Evolutionary conservation across 2,113 vertebrate genomes (phyloP), one percentile per base, ranked within the genome.

Genomic region (Thymallus thymallus): DNA sequence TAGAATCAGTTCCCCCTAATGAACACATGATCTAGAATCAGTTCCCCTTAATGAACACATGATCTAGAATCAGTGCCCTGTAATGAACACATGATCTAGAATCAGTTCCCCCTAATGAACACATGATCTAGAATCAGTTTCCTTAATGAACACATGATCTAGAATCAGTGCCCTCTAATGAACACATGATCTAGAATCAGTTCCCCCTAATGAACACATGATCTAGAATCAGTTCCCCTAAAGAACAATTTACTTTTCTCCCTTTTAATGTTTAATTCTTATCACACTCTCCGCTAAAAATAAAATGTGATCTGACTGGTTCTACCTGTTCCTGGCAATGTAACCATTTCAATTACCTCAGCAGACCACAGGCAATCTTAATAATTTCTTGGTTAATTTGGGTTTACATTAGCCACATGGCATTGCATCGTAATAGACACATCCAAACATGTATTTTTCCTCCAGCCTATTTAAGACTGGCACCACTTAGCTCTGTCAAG

Each of bases 401-500:
- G 68, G 75, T 55, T 76, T 69, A 82, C 87, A 88, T 85, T 74
- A 65, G 77, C 56, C 22, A 35, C 72, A 56, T 84, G 84, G 83
- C 84, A 79, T 76, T 82, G 23, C 69, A 45, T 82, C 80, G 67
- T 61, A 88, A 76, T 71, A 77, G 78, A 86, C 68, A 84, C 72
- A 80, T 77, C 60, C 18, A 81, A 75, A 77, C 87, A 82, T 75
- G 78, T 51, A 86, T 90, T 84, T 90, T 90, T 74, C 81, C 75
- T 20, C 10, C 14, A 66, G 73, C 85, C 13, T 60, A 88, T 74
- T 80, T 88, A 87, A 77, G 90, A 91, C 83, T 82, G 85, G 86
- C 86, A 89, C 81, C 87, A 91, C 90, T 94, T 94, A 92, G 87
- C 89, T 85, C 83, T 86, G 58, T 83, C 91, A 84, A 85, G 71